Percentiles rank a stretch among this genome's conserved stretches.
phyloP scores from a whole-genome alignment of 2,797 vertebrate genomes.

The Brotogeris chrysoptera region DNA sequence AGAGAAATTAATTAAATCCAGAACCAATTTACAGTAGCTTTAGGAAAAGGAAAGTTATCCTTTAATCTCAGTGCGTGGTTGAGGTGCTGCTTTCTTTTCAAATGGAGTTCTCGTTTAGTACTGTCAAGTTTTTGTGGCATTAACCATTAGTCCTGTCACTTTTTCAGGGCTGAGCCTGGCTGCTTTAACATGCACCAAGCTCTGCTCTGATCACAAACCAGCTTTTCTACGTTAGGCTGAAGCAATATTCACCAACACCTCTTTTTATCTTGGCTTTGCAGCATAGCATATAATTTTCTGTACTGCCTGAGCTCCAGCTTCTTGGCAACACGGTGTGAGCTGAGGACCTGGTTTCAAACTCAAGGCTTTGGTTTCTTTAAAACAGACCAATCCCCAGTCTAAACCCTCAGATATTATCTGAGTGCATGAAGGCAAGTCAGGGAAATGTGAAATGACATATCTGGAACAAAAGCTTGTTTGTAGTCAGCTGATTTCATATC shows the following conservation, averaged over 20 bases:
- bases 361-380: neutral
- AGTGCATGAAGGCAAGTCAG: neutral
- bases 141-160: slow-evolving; percentile 1
- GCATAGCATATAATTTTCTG: slow-evolving; percentile 31
- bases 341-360: slow-evolving; percentile 56
- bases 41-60: neutral
- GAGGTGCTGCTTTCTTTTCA: neutral
- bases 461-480: slow-evolving; percentile 18
- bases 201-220: neutral
- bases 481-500: neutral
- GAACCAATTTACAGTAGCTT: neutral
- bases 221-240: neutral
- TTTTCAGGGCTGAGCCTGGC: neutral
- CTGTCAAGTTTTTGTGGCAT: neutral
- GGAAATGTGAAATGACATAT: slow-evolving; percentile 31
- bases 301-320: slow-evolving; percentile 20
- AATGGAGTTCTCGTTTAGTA: neutral
- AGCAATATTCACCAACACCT: neutral
- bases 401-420: neutral
- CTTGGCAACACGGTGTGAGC: slow-evolving; percentile 54
- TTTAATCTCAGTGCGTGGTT: slow-evolving; percentile 6
- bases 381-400: neutral
- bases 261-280: slow-evolving; percentile 41
- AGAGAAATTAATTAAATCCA: neutral
- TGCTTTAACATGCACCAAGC: neutral